Evolutionary conservation across 2,797 vertebrate genomes (phyloP).

Genomic region (Sebastes vulpes): DNA sequence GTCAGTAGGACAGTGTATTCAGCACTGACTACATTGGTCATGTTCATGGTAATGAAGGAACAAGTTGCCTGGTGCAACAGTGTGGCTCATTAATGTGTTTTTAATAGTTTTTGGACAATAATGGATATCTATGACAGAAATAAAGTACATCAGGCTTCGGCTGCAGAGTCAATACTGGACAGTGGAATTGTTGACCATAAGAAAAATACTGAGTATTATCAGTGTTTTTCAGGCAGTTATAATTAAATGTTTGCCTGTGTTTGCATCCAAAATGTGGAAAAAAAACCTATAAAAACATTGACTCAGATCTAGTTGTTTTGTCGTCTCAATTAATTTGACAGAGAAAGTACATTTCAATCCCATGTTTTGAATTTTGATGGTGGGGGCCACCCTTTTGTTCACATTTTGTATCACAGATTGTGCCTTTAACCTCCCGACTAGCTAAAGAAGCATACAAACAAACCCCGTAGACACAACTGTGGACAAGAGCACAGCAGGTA

Average conservation of each 20-base stretch:
- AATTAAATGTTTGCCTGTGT: neutral
- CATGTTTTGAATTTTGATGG: neutral
- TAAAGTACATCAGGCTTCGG: neutral
- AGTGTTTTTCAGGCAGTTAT: neutral
- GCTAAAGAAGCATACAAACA: constrained; percentile 34
- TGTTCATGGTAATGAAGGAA: neutral
- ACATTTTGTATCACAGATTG: constrained; percentile 23
- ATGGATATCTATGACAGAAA: neutral
- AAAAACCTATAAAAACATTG: neutral
- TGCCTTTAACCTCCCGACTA: constrained; percentile 19
- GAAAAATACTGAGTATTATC: neutral
- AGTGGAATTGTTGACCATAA: neutral
- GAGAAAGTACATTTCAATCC: neutral
- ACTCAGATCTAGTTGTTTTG: neutral
- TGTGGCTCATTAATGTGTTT: neutral
- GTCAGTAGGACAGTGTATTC: neutral
- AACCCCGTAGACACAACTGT: constrained; percentile 60
- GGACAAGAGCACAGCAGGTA: constrained; percentile 68
- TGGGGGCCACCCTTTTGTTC: neutral
- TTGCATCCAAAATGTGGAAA: neutral
- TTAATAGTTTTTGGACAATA: neutral
- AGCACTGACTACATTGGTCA: neutral
- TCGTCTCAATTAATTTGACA: neutral
- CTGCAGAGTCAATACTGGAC: neutral
- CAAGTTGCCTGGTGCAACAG: neutral